phyloP scores from a whole-genome alignment of 2,888 invertebrate genomes.

The Timema podura region DNA sequence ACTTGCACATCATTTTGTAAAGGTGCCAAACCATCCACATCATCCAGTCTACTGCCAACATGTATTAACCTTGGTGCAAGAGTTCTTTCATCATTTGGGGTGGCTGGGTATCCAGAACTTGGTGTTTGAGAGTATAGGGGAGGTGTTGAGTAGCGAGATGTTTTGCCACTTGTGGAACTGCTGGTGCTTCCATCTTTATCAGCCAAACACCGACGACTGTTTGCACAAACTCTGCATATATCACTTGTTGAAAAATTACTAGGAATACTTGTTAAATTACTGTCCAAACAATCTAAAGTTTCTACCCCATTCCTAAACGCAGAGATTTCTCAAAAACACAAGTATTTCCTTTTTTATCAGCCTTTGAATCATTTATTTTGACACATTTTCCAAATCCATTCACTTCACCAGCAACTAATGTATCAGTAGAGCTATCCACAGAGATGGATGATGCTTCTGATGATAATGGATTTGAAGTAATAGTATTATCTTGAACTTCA shows the following conservation, averaged over 20 bases:
- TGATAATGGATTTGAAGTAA: too few species aligned
- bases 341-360: not conserved
- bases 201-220: conserved; percentile 40
- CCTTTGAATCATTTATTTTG: not conserved
- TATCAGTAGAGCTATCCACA: conserved; percentile 55
- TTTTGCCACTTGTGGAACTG: conserved; percentile 28
- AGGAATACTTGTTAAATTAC: not conserved
- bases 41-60: conserved; percentile 49
- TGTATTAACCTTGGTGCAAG: conserved; percentile 39
- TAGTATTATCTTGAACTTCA: not conserved
- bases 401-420: conserved; percentile 42
- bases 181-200: conserved; percentile 36
- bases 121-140: conserved; percentile 55
- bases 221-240: conserved; percentile 42
- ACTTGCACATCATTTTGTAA: conserved; percentile 68
- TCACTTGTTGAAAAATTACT: conserved; percentile 27
- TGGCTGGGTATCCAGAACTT: conserved; percentile 55
- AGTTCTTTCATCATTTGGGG: conserved; percentile 43
- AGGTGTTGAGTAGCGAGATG: conserved; percentile 41
- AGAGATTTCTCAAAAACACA: not conserved
- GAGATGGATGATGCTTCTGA: conserved; percentile 35
- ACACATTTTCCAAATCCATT: conserved; percentile 5
- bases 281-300: too few species aligned
- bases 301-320: conserved; percentile 20
- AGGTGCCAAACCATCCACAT: conserved; percentile 70